These are phyloP conservation scores for Macroramphosus scolopax DNA, from an alignment of 2,797 vertebrate species.

Conservation along the genomic window DNA sequence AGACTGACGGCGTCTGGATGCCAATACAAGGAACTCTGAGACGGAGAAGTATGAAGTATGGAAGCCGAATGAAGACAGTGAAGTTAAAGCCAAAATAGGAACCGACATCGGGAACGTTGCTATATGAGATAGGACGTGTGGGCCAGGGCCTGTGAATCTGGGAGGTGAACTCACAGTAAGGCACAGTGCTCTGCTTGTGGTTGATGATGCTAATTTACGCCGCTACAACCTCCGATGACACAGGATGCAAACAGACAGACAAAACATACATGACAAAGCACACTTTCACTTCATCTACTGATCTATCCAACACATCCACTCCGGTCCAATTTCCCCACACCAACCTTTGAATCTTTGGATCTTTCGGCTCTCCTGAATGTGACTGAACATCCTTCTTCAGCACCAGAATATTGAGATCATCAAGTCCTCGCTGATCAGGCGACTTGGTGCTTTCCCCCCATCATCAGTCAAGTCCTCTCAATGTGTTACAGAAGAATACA, in stretches of 20 bases:
- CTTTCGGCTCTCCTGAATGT: conserved; percentile 23
- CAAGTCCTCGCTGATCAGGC: conserved; percentile 17
- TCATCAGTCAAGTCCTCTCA: conserved; percentile 25
- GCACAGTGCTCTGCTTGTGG: conserved; percentile 77
- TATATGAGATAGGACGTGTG: no score
- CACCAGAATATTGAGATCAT: conserved; percentile 32
- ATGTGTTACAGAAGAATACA: conserved; percentile 1
- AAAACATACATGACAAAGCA: conserved; percentile 14
- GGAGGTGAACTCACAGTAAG: conserved; percentile 75
- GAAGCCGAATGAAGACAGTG: no score
- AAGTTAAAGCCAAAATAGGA: no score
- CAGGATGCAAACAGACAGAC: conserved; percentile 23
- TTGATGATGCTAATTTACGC: conserved; percentile 64
- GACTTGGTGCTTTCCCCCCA: conserved; percentile 29
- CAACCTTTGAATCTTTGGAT: no score
- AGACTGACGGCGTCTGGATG: no score
- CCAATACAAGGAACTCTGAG: no score
- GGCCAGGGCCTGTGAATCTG: conserved; percentile 65
- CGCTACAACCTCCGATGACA: conserved; percentile 60
- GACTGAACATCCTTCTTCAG: conserved; percentile 27
- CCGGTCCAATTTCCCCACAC: background rate
- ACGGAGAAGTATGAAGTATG: no score
- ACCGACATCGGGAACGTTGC: no score
- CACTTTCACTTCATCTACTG: no score
- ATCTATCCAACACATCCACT: no score